phyloP scores from a whole-genome alignment of 2,888 invertebrate genomes.

The Tetranychus piercei region DNA sequence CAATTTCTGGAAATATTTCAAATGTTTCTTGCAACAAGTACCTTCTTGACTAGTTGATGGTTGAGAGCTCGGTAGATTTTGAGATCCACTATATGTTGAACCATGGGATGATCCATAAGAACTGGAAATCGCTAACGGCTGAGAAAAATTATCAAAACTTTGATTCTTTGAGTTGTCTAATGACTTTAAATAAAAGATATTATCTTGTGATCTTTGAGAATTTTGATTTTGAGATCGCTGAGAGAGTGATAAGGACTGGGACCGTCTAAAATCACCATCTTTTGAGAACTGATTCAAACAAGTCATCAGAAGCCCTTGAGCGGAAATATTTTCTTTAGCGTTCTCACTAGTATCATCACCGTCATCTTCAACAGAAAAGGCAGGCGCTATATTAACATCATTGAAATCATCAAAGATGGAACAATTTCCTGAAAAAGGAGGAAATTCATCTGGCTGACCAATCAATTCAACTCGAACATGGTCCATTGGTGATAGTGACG shows the following conservation, averaged over 20 bases:
- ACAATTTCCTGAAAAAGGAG: not conserved
- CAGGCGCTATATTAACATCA: not conserved
- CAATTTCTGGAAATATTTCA: not conserved
- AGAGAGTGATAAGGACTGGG: not conserved
- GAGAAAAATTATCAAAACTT: not conserved
- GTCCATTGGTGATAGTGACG: not conserved
- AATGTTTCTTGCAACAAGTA: not conserved
- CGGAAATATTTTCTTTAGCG: not conserved
- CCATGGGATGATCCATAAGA: not conserved
- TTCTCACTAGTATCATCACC: not conserved
- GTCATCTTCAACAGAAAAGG: not conserved
- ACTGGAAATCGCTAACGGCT: not conserved
- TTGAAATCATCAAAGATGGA: not conserved
- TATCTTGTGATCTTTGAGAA: not conserved
- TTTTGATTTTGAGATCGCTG: not conserved
- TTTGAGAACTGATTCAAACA: not conserved
- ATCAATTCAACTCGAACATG: not conserved
- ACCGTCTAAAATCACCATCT: not conserved
- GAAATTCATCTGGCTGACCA: not conserved
- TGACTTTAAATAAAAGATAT: not conserved
- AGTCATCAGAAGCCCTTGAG: not conserved
- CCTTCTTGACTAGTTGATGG: not conserved
- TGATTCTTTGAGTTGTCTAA: not conserved
- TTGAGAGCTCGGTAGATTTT: not conserved
- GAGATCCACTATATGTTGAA: not conserved